These are phyloP conservation scores for Stigmatopora nigra DNA, from an alignment of 2,113 vertebrate species.

Conservation along the genomic window DNA sequence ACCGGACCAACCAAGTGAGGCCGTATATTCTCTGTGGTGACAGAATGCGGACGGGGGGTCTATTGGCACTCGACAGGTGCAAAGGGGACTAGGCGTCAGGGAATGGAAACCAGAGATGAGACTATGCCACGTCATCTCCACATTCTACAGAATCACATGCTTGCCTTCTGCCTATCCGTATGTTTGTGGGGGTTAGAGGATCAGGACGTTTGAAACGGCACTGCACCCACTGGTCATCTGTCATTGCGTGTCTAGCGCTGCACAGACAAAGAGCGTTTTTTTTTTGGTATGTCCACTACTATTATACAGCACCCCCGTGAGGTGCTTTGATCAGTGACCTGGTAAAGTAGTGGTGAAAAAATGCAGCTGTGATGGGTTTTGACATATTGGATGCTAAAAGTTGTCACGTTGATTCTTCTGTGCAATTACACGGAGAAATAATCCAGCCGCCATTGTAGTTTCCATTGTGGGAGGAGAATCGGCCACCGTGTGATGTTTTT, in stretches of 20 bases:
- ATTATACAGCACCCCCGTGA: conserved; percentile 17
- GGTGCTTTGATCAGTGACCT: conserved; percentile 45
- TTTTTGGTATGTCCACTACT: conserved; percentile 37
- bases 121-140: conserved; percentile 45
- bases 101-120: conserved; percentile 69
- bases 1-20: conserved; percentile 70
- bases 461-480: conserved; percentile 25
- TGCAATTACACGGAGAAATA: conserved; percentile 18
- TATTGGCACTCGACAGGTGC: conserved; percentile 84
- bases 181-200: conserved; percentile 24
- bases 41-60: conserved; percentile 78
- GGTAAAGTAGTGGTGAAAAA: conserved; percentile 18
- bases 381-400: conserved; percentile 29
- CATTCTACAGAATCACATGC: conserved; percentile 48
- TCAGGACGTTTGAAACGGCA: conserved; percentile 42
- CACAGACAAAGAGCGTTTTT: conserved; percentile 27
- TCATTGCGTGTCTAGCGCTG: conserved; percentile 43
- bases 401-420: conserved; percentile 21
- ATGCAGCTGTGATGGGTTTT: conserved; percentile 22
- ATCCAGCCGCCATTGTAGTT: conserved; percentile 15
- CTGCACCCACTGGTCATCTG: conserved; percentile 38
- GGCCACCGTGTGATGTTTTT: conserved; percentile 37
- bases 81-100: conserved; percentile 67
- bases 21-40: conserved; percentile 85
- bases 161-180: conserved; percentile 13